Evolutionary conservation across 1,140 invertebrate species (phyloP), one percentile per base, ranked within the genome.

Genomic region (Calosoma granatense): DNA sequence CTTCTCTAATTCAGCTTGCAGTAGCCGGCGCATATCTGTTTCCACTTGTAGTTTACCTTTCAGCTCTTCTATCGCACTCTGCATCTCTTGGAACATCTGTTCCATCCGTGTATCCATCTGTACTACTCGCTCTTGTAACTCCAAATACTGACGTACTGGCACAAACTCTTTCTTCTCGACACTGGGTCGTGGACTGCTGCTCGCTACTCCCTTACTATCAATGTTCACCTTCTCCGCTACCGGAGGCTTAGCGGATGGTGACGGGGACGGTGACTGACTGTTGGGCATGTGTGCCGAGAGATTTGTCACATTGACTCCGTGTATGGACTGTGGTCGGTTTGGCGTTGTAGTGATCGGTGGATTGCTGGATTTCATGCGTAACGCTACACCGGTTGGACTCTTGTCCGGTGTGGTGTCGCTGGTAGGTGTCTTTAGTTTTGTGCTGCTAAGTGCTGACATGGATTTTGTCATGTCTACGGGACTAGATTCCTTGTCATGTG

Each of bases 1-100:
- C 67, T 81, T 82, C 55, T 80, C 79, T 43, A 82, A 63, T 64
- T 83, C 78, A 22, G 71, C 69, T 58, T 82, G 78, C 39, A 84
- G 59, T 17, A 77, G 66, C 63, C 74, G 74, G 14, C 82, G 72
- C 61, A 77, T 76, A 57, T 83, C 80, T 2, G 72, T 74, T 65
- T 84, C 82, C 21, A 74, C 64, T 3, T 74, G 71, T 43, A 84
- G 63, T 59, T 74, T 73, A 6, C 67, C 70, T 22, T 72, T 70
- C 57, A 84, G 66, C 22, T 81, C 78, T 30, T 82, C 79, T 30
- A 84, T 77, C 54, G 76, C 70, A 2, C 72, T 65, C 43, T 69
- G 73, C 67, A 77, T 75, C 58, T 70, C 76, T 11, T 75, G 70
- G 61, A 78, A 77, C 71, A 83, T 81, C 60, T 74, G 70, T 65